Evolutionary conservation across 2,113 vertebrate species (phyloP).

Genomic region (Xiphorhynchus elegans): DNA sequence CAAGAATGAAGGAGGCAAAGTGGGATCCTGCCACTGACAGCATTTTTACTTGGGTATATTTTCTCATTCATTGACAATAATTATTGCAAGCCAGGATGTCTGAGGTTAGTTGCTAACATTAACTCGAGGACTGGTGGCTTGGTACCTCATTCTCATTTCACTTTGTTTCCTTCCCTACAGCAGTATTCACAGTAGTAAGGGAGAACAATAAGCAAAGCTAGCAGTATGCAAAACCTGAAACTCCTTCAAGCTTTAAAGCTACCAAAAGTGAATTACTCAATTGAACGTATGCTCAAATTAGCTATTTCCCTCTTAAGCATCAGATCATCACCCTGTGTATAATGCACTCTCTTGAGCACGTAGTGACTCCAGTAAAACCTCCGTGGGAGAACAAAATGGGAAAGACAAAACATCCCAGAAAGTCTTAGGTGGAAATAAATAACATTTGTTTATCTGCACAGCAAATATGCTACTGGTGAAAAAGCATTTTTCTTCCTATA

Average conservation of each 20-base stretch:
- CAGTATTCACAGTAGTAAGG: background rate
- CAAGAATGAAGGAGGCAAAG: background rate
- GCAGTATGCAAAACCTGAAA: background rate
- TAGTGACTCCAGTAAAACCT: background rate
- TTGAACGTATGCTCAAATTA: background rate
- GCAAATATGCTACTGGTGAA: background rate
- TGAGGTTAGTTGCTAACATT: background rate
- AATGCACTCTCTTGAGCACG: fast-evolving
- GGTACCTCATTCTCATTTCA: background rate
- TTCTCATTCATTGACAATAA: background rate
- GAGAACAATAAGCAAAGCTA: background rate
- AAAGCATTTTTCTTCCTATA: background rate
- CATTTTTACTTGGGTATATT: background rate
- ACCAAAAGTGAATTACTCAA: background rate
- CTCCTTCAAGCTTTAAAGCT: background rate
- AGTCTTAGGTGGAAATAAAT: background rate
- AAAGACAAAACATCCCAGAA: background rate
- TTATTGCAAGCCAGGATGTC: background rate
- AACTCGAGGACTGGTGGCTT: background rate
- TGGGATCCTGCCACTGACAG: background rate
- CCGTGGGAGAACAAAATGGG: background rate
- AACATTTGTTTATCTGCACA: background rate
- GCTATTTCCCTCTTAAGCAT: background rate
- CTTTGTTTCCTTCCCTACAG: background rate
- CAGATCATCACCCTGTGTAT: background rate